Evolutionary conservation across 2,797 vertebrate species (phyloP), one percentile per base, ranked within the genome.

Genomic region (Peromyscus melanophrys): DNA sequence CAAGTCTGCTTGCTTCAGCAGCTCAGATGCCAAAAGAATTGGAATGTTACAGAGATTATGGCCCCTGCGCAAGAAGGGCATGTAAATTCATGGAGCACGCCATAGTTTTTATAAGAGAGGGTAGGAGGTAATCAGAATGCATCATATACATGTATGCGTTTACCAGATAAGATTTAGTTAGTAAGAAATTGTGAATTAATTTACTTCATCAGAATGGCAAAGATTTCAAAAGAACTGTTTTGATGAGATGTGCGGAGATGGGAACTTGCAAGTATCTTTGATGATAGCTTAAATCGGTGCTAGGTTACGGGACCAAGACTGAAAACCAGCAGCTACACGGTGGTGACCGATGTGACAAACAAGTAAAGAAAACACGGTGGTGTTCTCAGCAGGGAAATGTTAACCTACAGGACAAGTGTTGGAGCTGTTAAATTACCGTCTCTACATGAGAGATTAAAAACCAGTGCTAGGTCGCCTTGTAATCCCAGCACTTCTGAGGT

Each of bases 161-260:
- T 76, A n/a, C 43, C 73, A 76, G 25, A 40, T 5, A 76, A 27
- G 25, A 76, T 76, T 57, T 57, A 57, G 55, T 57, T 57, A 57
- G 55, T 57, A 55, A 55, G 52, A 55, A 73, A 40, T 52, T 71
- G 21, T 29, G 91, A 59, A 52, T 80, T 84, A 77, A 92, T 80
- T 69, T 81, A 55, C 77, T 65, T 77, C 43, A 46, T 93, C 29
- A 93, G 65, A 80, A 55, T 77, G 73, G 43, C 61, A 88, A 46
- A 96, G 81, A 67, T 95, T 55, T 40, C 65, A 69, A 90, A 95
- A 71, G n/a, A 88, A 11, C 23, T 21, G 25, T 55, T 11, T 23
- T 55, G 86, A 52, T 63, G 6, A 43, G 23, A 14, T 95, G 29
- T 94, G 14, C 86, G 46, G 55, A 77, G 63, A 80, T 76, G n/a